These are phyloP conservation scores for Zootoca vivipara DNA, from an alignment of 2,113 vertebrate species.

Conservation along the genomic window DNA sequence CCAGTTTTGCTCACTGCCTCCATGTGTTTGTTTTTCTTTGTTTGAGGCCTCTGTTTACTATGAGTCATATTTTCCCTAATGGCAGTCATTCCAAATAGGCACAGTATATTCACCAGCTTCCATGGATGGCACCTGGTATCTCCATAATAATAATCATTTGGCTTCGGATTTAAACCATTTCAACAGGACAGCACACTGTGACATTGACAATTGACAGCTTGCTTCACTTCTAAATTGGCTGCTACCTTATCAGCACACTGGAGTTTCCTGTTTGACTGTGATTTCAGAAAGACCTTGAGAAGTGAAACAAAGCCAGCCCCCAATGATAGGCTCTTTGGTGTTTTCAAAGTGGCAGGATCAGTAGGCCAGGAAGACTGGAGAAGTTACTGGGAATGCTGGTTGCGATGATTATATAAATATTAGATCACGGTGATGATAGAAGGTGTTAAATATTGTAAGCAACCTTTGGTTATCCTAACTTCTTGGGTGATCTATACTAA, in stretches of 20 bases:
- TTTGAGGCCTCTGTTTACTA: slow-evolving; percentile 52
- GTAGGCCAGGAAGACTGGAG: not conserved
- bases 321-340: slow-evolving; percentile 23
- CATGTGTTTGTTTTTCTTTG: slow-evolving; percentile 60
- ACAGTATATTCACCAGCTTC: slow-evolving; percentile 53
- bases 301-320: slow-evolving; percentile 31
- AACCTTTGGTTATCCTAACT: not conserved
- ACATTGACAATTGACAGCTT: slow-evolving; percentile 54
- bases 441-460: not conserved
- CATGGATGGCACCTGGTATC: slow-evolving; percentile 59
- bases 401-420: not conserved
- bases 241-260: slow-evolving; percentile 53
- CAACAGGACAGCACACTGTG: slow-evolving; percentile 50
- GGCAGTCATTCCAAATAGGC: slow-evolving; percentile 67
- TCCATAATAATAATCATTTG: slow-evolving; percentile 67
- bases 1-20: not conserved
- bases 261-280: slow-evolving; percentile 55
- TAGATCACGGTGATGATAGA: not conserved
- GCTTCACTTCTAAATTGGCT: slow-evolving; percentile 55
- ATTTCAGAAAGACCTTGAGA: slow-evolving; percentile 45
- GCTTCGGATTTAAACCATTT: slow-evolving; percentile 64
- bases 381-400: not conserved
- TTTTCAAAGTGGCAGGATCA: not conserved
- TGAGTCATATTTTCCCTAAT: slow-evolving; percentile 64
- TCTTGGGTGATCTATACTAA: not conserved